These are phyloP conservation scores for Phainopepla nitens DNA, from an alignment of 2,113 vertebrate genomes.

Conservation along the genomic window DNA sequence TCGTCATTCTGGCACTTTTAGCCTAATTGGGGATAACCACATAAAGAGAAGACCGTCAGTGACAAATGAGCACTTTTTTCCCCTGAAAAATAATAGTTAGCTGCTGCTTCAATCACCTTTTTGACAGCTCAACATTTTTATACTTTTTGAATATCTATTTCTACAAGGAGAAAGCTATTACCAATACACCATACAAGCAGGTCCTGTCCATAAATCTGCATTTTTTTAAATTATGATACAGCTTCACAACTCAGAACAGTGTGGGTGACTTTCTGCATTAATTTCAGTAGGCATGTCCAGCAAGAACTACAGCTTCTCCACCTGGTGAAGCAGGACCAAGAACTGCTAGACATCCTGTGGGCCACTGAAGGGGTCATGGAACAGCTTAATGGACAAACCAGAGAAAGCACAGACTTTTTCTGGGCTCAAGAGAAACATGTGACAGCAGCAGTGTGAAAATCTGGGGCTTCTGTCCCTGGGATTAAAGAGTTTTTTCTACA, in stretches of 20 bases:
- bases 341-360: not conserved
- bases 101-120: conserved; percentile 22
- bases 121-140: conserved; percentile 21
- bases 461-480: not conserved
- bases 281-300: not conserved
- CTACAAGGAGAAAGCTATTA: conserved; percentile 22
- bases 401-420: not conserved
- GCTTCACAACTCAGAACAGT: not conserved
- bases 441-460: not conserved
- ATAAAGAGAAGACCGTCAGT: not conserved
- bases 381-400: not conserved
- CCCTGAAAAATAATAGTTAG: conserved; percentile 34
- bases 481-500: not conserved
- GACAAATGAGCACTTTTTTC: conserved; percentile 14
- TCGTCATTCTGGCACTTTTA: conserved; percentile 44
- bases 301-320: not conserved
- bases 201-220: not conserved
- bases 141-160: conserved; percentile 19
- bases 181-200: not conserved
- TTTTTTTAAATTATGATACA: not conserved
- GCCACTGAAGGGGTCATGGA: not conserved
- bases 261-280: not conserved
- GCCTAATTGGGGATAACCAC: conserved; percentile 39
- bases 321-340: not conserved
- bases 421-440: not conserved